Percentiles rank a stretch among this genome's conserved stretches.
phyloP scores from a whole-genome alignment of 2,113 vertebrate species.

The Montifringilla adamsi region DNA sequence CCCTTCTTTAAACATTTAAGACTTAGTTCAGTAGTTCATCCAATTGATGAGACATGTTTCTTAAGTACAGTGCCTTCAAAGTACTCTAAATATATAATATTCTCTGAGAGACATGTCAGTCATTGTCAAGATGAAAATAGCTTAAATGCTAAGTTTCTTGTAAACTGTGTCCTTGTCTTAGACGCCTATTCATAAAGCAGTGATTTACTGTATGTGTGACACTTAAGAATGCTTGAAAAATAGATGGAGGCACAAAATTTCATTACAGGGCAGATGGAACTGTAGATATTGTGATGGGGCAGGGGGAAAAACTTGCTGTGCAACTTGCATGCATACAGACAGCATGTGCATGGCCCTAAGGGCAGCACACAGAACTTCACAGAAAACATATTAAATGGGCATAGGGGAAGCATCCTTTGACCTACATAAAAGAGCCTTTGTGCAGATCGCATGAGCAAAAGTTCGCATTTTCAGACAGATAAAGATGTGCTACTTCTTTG shows the following conservation, averaged over 20 bases:
- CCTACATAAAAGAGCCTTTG: conserved; percentile 77
- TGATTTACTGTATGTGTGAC: conserved; percentile 46
- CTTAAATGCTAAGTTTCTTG: conserved; percentile 73
- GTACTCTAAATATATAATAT: conserved; percentile 81
- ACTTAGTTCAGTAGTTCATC: conserved; percentile 80
- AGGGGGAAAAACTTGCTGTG: conserved; percentile 64
- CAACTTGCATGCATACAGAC: conserved; percentile 70
- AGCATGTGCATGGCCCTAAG: conserved; percentile 73
- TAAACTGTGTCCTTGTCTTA: conserved; percentile 71
- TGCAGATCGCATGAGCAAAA: conserved; percentile 71
- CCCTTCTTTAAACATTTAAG: conserved; percentile 84
- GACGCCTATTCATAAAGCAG: conserved; percentile 61
- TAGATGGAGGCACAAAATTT: conserved; percentile 19
- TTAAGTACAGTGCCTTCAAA: conserved; percentile 72
- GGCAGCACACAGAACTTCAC: conserved; percentile 77
- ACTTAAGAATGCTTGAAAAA: conserved; percentile 54
- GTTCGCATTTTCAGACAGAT: conserved; percentile 71
- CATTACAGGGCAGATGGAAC: conserved; percentile 60
- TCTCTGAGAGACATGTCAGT: conserved; percentile 73
- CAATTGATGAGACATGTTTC: conserved; percentile 72
- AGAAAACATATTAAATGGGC: conserved; percentile 79
- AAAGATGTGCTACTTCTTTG: conserved; percentile 68
- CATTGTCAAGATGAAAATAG: conserved; percentile 77
- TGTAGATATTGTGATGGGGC: conserved; percentile 28
- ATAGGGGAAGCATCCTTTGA: conserved; percentile 75